Conservation (phyloP, 2,113 vertebrate genomes). For the Tupaia chinensis region DNA sequence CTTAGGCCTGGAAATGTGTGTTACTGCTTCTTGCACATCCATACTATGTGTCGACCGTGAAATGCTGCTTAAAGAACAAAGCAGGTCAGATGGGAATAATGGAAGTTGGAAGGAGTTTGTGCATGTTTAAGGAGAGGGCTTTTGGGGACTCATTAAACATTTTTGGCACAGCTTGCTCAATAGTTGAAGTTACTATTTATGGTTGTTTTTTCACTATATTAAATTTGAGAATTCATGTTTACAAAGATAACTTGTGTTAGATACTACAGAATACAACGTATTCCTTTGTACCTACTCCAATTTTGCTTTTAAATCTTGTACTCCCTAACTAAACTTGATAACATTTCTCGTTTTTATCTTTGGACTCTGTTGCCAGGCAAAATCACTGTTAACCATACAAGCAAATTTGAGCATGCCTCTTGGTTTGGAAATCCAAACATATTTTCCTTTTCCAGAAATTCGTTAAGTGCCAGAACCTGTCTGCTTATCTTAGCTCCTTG, state of each 20-base stretch:
- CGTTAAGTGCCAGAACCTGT: neutral
- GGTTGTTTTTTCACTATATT: neutral
- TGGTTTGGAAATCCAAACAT: constrained; percentile 48
- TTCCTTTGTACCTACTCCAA: neutral
- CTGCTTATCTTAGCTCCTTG: constrained; percentile 3
- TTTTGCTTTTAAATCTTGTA: constrained; percentile 46
- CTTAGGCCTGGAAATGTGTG: neutral
- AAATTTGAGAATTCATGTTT: neutral
- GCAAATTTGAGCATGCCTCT: constrained; percentile 1
- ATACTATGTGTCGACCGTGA: neutral
- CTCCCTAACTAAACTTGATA: constrained; percentile 59
- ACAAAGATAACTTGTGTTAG: neutral
- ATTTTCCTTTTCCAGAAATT: constrained; percentile 44
- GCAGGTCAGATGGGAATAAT: neutral
- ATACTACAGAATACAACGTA: neutral
- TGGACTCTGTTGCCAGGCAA: constrained; percentile 60
- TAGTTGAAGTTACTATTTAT: constrained; percentile 38
- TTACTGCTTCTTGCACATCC: neutral
- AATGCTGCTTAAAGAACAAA: neutral
- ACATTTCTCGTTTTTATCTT: constrained; percentile 66
- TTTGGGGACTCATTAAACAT: constrained; percentile 8
- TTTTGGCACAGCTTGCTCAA: constrained; percentile 29
- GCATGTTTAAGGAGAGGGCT: neutral
- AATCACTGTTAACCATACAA: constrained; percentile 20
- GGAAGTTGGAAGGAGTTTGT: neutral